phyloP scores from a whole-genome alignment of 2,888 invertebrate genomes.

The Stenchaetothrips biformis region DNA sequence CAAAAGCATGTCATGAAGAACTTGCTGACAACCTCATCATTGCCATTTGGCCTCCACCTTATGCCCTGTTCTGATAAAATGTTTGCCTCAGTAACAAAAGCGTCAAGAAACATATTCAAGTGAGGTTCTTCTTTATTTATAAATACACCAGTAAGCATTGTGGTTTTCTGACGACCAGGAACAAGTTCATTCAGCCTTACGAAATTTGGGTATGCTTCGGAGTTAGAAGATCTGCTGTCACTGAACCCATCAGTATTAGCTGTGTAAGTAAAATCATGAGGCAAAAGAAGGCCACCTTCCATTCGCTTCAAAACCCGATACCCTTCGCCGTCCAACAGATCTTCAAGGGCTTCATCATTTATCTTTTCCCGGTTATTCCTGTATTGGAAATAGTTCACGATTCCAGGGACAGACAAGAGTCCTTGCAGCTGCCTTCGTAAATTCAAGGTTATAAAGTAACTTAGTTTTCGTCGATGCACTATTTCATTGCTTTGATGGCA shows the following conservation, averaged over 20 bases:
- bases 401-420: neutral
- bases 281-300: neutral
- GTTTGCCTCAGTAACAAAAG: neutral
- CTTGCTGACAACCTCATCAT: neutral
- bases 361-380: neutral
- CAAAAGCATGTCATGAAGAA: neutral
- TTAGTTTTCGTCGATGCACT: neutral
- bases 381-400: neutral
- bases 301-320: neutral
- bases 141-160: neutral
- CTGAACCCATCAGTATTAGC: neutral
- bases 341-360: neutral
- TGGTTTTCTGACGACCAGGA: neutral
- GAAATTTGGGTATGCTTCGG: neutral
- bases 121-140: neutral
- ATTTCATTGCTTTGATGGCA: neutral
- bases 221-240: neutral
- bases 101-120: neutral
- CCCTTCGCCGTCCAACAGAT: neutral
- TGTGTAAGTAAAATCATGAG: neutral
- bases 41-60: neutral
- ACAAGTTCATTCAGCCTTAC: neutral
- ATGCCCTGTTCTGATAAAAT: neutral
- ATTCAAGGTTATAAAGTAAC: neutral
- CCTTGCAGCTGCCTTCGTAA: neutral